A percentile compares a stretch with the other conserved stretches of the same genome.
Conservation (phyloP, 2,888 invertebrate genomes). For the Hyppa rectilinea region DNA sequence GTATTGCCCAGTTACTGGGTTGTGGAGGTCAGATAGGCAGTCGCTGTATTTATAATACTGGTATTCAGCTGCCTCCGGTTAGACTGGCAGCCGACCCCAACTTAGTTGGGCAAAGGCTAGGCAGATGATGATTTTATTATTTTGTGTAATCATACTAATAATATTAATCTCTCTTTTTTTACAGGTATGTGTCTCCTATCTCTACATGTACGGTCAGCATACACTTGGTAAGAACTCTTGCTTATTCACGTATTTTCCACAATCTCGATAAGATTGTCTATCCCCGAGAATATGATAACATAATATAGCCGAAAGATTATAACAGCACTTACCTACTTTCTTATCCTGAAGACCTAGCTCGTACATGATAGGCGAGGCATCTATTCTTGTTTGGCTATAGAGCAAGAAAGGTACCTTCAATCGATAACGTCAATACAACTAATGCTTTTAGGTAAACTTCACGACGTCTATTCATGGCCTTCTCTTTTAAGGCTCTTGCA, state of each 20-base stretch:
- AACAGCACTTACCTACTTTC: background rate
- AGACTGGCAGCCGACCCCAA: too few relatives aligned
- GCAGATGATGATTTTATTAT: too few relatives aligned
- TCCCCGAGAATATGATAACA: too few relatives aligned
- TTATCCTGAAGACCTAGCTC: background rate
- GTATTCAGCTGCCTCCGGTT: too few relatives aligned
- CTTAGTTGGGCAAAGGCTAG: too few relatives aligned
- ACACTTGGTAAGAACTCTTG: background rate
- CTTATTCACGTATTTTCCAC: background rate
- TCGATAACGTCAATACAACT: background rate
- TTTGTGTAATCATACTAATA: background rate
- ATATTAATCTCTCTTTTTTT: slow-evolving; percentile 2
- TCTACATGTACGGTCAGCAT: background rate
- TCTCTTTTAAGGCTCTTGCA: too few relatives aligned
- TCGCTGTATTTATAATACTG: too few relatives aligned
- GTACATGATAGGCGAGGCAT: background rate
- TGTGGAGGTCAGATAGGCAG: too few relatives aligned
- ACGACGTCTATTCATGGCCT: background rate
- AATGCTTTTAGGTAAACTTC: background rate
- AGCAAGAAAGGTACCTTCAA: background rate
- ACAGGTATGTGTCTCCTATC: slow-evolving; percentile 25
- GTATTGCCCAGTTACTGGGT: too few relatives aligned
- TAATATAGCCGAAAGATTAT: background rate
- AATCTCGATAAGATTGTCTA: too few relatives aligned
- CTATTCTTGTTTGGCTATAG: background rate